Percentiles rank a stretch among this genome's conserved stretches.
These are phyloP conservation scores for Rotaria macrura DNA, from an alignment of 2,888 invertebrate species.

Conservation along the genomic window DNA sequence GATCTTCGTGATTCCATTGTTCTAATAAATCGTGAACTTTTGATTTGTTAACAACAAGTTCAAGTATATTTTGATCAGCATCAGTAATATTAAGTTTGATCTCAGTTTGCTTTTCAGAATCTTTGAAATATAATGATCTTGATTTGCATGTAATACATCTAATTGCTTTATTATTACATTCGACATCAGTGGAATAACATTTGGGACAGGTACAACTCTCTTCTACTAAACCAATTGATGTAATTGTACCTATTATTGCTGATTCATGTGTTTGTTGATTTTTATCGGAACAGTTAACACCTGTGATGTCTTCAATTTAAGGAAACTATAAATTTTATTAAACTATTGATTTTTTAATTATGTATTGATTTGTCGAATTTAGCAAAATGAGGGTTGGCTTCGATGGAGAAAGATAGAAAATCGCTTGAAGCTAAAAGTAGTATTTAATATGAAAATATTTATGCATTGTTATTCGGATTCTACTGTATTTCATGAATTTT, in stretches of 20 bases:
- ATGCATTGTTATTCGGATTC: no score
- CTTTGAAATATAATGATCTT: not conserved
- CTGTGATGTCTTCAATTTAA: not conserved
- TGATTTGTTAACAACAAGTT: not conserved
- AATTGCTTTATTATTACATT: not conserved
- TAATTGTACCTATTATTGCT: not conserved
- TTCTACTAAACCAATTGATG: not conserved
- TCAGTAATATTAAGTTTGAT: not conserved
- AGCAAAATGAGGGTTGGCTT: no score
- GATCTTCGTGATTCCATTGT: not conserved
- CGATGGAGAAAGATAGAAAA: no score
- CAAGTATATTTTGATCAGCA: not conserved
- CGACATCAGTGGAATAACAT: not conserved
- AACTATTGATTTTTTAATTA: not conserved
- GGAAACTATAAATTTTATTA: no score
- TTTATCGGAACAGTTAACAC: not conserved
- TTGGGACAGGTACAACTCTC: not conserved
- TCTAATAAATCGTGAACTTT: not conserved
- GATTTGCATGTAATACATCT: not conserved
- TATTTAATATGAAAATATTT: no score
- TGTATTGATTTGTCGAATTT: no score
- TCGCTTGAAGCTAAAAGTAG: no score
- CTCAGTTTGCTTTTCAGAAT: not conserved
- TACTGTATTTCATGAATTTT: no score
- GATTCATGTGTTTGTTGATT: not conserved